A percentile compares a stretch with the other conserved stretches of the same genome.
Conservation (phyloP, 1,140 invertebrate species). For the Capitella teleta region DNA sequence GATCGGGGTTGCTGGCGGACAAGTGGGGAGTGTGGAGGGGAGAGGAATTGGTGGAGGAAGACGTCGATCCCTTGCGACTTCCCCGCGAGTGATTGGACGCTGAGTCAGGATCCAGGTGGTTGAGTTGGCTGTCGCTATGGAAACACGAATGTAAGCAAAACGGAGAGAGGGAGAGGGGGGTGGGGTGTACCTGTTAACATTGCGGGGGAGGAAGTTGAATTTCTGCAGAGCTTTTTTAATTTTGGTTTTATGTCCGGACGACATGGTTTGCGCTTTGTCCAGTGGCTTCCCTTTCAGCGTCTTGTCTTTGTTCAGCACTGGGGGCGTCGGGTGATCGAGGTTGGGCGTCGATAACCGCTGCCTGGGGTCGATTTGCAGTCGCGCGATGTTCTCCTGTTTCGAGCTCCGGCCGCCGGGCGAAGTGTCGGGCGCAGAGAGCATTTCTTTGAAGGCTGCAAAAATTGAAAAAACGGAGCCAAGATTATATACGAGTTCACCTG, state of each 20-base stretch:
- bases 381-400: constrained; percentile 20
- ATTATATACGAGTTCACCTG: too few relatives aligned
- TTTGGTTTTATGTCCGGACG: constrained; percentile 67
- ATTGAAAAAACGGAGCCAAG: too few relatives aligned
- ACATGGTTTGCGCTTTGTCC: constrained; percentile 66
- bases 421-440: constrained; percentile 74
- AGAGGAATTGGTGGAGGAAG: constrained; percentile 6
- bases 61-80: constrained; percentile 5
- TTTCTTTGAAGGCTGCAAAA: constrained; percentile 60
- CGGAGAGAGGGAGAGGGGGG: constrained; percentile 21
- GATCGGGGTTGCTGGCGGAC: constrained; percentile 83
- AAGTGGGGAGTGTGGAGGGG: constrained; percentile 29
- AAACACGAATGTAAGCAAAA: neutral
- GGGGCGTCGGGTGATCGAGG: constrained; percentile 20
- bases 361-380: constrained; percentile 44
- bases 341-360: constrained; percentile 37
- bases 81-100: constrained; percentile 7
- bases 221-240: constrained; percentile 80
- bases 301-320: constrained; percentile 31
- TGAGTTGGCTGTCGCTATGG: constrained; percentile 19
- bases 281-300: constrained; percentile 20
- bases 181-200: constrained; percentile 54
- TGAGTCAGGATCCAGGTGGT: constrained; percentile 20
- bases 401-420: constrained; percentile 14
- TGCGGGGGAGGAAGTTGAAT: constrained; percentile 82